Percentiles rank a stretch among this genome's conserved stretches.
phyloP scores from a whole-genome alignment of 2,888 invertebrate genomes.

The Epirrhoe alternata region DNA sequence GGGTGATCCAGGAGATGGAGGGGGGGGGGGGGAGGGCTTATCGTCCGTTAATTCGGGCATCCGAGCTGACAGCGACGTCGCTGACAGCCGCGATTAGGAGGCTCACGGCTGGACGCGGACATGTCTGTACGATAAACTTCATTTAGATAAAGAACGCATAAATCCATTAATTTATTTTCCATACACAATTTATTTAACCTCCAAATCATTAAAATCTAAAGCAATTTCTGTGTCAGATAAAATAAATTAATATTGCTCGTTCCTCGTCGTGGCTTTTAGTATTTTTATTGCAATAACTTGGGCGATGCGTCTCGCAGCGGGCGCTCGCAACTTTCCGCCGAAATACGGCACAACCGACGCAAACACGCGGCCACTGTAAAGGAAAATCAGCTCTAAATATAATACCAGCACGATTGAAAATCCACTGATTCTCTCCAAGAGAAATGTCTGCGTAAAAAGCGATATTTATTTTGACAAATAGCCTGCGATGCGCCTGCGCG shows the following conservation, averaged over 20 bases:
- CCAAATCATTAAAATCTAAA: slow-evolving; percentile 8
- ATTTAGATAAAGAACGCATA: background rate
- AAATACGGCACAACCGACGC: slow-evolving; percentile 2
- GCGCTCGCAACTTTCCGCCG: slow-evolving; percentile 31
- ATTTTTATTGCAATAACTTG: slow-evolving; percentile 11
- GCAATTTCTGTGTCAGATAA: slow-evolving; percentile 10
- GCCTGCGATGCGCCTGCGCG: slow-evolving; percentile 19
- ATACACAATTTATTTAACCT: background rate
- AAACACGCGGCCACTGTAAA: background rate
- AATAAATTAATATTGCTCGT: slow-evolving; percentile 17
- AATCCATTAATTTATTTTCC: background rate
- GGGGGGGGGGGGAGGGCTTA: slow-evolving; percentile 47
- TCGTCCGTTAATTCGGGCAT: slow-evolving; percentile 40
- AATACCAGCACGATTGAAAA: slow-evolving; percentile 16
- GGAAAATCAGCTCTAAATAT: slow-evolving; percentile 11
- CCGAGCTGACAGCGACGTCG: slow-evolving; percentile 12
- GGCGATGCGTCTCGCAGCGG: slow-evolving; percentile 29
- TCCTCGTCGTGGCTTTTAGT: slow-evolving; percentile 1
- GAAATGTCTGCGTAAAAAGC: slow-evolving; percentile 20
- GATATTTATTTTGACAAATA: slow-evolving; percentile 39
- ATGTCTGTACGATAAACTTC: background rate
- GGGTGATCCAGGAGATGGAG: slow-evolving; percentile 38
- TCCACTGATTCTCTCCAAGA: background rate
- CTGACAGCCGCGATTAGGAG: slow-evolving; percentile 1
- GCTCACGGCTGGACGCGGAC: background rate